phyloP scores from a whole-genome alignment of 2,888 invertebrate species.

The Temnothorax ravouxi region DNA sequence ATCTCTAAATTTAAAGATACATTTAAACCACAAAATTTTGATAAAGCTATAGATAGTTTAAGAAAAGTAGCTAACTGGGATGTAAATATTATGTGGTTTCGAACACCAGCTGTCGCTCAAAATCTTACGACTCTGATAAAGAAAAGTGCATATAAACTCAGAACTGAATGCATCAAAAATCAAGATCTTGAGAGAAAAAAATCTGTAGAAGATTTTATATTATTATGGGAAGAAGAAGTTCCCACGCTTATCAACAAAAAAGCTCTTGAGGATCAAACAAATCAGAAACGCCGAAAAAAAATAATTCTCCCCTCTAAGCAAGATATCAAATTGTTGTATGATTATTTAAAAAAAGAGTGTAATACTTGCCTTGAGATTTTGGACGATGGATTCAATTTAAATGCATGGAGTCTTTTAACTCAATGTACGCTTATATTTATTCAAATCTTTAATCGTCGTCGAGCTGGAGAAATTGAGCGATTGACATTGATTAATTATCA shows the following conservation, averaged over 20 bases:
- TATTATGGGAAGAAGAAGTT: constrained; percentile 6
- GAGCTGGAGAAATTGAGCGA: too few species aligned
- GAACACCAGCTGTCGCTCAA: constrained; percentile 1
- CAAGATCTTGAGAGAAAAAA: not conserved
- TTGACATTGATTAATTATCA: too few species aligned
- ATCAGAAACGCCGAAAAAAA: too few species aligned
- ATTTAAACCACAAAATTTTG: not conserved
- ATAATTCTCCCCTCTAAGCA: too few species aligned
- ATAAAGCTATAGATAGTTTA: constrained; percentile 3
- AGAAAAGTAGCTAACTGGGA: not conserved
- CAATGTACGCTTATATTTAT: too few species aligned
- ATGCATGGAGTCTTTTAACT: too few species aligned
- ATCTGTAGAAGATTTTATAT: not conserved
- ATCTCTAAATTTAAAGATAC: not conserved
- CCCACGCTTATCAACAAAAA: not conserved
- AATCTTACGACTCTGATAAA: not conserved
- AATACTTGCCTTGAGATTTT: too few species aligned
- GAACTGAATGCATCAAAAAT: not conserved
- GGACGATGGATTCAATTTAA: too few species aligned
- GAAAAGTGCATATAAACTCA: not conserved
- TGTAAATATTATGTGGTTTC: not conserved
- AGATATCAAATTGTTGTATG: too few species aligned
- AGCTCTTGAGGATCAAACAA: not conserved
- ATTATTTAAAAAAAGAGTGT: too few species aligned
- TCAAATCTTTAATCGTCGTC: too few species aligned